phyloP scores from a whole-genome alignment of 2,113 vertebrate genomes.

The Spea multiplicata region DNA sequence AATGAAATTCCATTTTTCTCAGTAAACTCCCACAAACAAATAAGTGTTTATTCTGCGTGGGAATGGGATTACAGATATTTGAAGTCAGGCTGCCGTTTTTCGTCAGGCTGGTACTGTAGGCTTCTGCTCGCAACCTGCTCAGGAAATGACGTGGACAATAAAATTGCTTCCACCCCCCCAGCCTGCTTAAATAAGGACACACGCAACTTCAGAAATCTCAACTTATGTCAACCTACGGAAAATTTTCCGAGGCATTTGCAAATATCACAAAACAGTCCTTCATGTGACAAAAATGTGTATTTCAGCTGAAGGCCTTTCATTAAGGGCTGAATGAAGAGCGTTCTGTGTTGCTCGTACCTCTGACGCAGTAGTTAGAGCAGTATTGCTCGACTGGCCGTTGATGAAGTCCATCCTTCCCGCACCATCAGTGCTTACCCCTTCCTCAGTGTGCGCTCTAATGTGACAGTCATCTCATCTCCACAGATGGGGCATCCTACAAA shows the following conservation, averaged over 20 bases:
- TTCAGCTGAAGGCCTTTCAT: neutral
- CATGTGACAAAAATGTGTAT: neutral
- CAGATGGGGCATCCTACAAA: constrained; percentile 56
- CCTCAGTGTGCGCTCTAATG: constrained; percentile 59
- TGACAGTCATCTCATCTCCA: constrained; percentile 73
- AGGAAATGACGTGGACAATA: neutral
- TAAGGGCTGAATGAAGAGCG: neutral
- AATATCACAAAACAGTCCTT: neutral
- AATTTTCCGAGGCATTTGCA: neutral
- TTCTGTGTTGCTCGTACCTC: constrained; percentile 71
- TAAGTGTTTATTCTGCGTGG: no score
- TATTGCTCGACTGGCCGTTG: constrained; percentile 84
- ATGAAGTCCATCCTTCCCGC: constrained; percentile 91
- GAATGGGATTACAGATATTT: no score
- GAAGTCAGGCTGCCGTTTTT: neutral
- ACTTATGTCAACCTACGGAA: neutral
- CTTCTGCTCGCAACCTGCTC: neutral
- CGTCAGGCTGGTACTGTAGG: neutral
- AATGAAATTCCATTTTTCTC: no score
- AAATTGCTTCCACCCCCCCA: neutral
- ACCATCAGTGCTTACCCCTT: constrained; percentile 67
- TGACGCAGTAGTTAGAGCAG: constrained; percentile 74
- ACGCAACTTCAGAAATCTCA: neutral
- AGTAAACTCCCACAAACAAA: no score
- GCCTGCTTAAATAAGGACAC: neutral